Evolutionary conservation across 1,140 invertebrate species (phyloP).

Genomic region (Aphelenchoides avenae): DNA sequence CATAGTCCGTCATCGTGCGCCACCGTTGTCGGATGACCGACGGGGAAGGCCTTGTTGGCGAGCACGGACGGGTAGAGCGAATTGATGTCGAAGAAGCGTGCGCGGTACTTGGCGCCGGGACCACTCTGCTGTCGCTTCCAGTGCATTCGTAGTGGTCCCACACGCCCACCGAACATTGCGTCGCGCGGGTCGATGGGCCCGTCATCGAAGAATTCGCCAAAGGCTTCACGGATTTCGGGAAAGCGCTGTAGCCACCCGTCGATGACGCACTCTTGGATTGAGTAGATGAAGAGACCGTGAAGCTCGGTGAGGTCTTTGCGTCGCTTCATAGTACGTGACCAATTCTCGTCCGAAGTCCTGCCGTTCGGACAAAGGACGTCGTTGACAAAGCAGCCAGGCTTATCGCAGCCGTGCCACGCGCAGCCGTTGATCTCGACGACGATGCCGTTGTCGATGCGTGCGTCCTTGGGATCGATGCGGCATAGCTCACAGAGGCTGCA

Average conservation of each 20-base stretch:
- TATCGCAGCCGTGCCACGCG: too few relatives aligned
- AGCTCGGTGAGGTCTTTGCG: too few relatives aligned
- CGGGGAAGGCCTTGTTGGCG: background rate
- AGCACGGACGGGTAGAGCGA: conserved; percentile 3
- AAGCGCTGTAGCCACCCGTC: background rate
- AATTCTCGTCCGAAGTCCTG: too few relatives aligned
- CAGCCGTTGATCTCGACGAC: too few relatives aligned
- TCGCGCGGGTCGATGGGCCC: conserved; percentile 1
- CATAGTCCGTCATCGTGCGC: background rate
- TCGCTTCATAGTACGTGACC: too few relatives aligned
- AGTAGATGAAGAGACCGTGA: too few relatives aligned
- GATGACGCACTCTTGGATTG: conserved; percentile 4
- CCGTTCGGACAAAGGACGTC: too few relatives aligned
- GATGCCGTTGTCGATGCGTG: too few relatives aligned
- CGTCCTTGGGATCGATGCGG: too few relatives aligned
- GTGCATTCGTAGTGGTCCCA: background rate
- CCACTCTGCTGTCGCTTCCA: background rate
- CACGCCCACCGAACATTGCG: background rate
- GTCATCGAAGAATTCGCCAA: background rate
- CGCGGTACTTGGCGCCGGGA: too few relatives aligned
- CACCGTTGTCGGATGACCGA: conserved; percentile 3
- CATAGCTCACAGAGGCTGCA: too few relatives aligned
- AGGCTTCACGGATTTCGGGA: background rate
- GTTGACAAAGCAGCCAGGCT: too few relatives aligned
- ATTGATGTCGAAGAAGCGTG: conserved; percentile 1